Base-by-base conservation (phyloP, 2,797 vertebrate species). In the Notamacropus eugenii region DNA sequence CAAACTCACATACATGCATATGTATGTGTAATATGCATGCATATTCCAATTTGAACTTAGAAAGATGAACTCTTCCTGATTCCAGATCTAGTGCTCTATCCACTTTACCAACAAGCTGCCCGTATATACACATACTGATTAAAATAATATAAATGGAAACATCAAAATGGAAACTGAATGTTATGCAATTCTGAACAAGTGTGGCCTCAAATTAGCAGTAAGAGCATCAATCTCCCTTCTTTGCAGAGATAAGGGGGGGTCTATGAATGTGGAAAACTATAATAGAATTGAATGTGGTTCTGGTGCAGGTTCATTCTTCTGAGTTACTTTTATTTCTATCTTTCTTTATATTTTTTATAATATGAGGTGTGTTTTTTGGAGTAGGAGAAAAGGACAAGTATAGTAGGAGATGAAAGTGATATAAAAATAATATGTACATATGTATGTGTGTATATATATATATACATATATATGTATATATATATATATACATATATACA, bases 31-130 rank as follows among this genome's bases (percentile, higher is more conserved):
- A 56, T 56, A 24, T 56, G 5, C 22, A 56, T 55, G 0, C 1
- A 59, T 31, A 40, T 8, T 1, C n/a, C 40, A 6, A 74, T 40
- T 40, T 40, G n/a, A 40, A 74, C 34, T 74, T n/a, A 74, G 67
- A 5, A 40, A 74, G 16, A 22, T 74, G 16, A 40, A 6, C 52
- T 74, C 67, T 74, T 74, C 67, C 67, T 74, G 34, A 40, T 40
- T 74, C 67, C 14, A 40, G 19, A 4, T 0, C 62, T n/a, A 19
- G 34, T 2, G 5, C 34, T 67, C 14, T n/a, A 6, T 67, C 34
- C 62, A 67, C 1, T n/a, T 1, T 67, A 5, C 13, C 14, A 40
- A 0, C 16, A 22, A 40, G 2, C 1, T 40, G 16, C n/a, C n/a
- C 40, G 10, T 82, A 82, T 82, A 40, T 82, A 24, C n/a, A 82